These are phyloP conservation scores for Channa maculata DNA, from an alignment of 2,113 vertebrate genomes.

Conservation along the genomic window DNA sequence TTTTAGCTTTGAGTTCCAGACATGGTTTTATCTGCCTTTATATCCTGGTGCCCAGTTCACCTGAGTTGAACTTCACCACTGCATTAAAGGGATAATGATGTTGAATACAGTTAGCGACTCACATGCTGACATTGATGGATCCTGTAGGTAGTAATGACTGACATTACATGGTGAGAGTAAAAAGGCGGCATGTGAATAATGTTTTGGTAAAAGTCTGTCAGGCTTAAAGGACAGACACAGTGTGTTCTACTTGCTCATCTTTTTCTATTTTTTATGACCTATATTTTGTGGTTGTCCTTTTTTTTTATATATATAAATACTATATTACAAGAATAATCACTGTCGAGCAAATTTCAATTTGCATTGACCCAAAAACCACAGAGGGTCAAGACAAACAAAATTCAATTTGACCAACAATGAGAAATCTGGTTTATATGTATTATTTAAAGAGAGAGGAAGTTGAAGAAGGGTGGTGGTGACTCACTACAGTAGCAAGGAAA, in stretches of 20 bases:
- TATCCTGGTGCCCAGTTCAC: constrained; percentile 4
- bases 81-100: constrained; percentile 19
- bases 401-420: background rate
- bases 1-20: constrained; percentile 14
- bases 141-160: constrained; percentile 36
- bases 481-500: constrained; percentile 24
- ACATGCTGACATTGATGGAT: constrained; percentile 51
- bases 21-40: constrained; percentile 8
- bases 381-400: background rate
- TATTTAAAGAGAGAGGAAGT: background rate
- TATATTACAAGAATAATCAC: background rate
- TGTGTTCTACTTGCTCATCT: constrained; percentile 13
- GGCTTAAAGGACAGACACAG: constrained; percentile 38
- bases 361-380: constrained; percentile 8
- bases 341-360: background rate
- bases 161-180: constrained; percentile 35
- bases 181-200: constrained; percentile 53
- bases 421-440: background rate
- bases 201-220: constrained; percentile 44
- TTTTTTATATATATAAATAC: constrained; percentile 17
- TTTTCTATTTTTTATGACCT: background rate
- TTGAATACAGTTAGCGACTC: constrained; percentile 36
- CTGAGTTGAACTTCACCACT: constrained; percentile 11
- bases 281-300: constrained; percentile 1
- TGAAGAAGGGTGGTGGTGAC: constrained; percentile 14